These are phyloP conservation scores for Nycticorax nycticorax DNA, from an alignment of 2,113 vertebrate genomes.

Conservation along the genomic window DNA sequence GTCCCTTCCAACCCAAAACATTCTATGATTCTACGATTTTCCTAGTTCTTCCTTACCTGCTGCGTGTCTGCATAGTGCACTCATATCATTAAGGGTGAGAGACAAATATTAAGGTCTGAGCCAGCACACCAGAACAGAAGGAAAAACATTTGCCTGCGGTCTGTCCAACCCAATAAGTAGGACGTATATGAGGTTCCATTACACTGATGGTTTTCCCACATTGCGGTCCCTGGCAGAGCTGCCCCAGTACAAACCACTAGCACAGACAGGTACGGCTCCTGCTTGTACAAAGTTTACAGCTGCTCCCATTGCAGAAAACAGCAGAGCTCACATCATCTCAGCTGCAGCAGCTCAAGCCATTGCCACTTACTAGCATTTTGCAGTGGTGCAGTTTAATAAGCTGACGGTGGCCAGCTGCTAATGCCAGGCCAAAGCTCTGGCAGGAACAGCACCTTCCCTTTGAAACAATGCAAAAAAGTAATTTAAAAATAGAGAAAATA, in stretches of 20 bases:
- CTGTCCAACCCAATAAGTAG: not conserved
- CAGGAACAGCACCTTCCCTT: not conserved
- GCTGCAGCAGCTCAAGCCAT: not conserved
- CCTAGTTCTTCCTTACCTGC: not conserved
- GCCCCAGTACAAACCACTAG: not conserved
- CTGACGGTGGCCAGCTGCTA: not conserved
- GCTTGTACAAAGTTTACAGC: not conserved
- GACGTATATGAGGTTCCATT: not conserved
- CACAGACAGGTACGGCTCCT: not conserved
- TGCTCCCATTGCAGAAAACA: not conserved
- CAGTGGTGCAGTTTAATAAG: not conserved
- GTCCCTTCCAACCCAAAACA: no score
- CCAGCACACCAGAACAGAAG: not conserved
- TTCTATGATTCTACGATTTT: not conserved
- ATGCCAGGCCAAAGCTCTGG: not conserved
- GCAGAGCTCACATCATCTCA: not conserved
- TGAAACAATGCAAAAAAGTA: not conserved
- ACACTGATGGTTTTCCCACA: not conserved
- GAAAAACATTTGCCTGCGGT: not conserved
- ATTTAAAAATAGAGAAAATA: not conserved
- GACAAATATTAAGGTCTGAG: not conserved
- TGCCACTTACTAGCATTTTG: not conserved
- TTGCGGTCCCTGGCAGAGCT: not conserved
- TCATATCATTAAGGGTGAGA: not conserved
- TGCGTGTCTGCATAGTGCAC: not conserved